Base-by-base conservation (phyloP, 2,113 vertebrate species). In the Apodemus sylvaticus region DNA sequence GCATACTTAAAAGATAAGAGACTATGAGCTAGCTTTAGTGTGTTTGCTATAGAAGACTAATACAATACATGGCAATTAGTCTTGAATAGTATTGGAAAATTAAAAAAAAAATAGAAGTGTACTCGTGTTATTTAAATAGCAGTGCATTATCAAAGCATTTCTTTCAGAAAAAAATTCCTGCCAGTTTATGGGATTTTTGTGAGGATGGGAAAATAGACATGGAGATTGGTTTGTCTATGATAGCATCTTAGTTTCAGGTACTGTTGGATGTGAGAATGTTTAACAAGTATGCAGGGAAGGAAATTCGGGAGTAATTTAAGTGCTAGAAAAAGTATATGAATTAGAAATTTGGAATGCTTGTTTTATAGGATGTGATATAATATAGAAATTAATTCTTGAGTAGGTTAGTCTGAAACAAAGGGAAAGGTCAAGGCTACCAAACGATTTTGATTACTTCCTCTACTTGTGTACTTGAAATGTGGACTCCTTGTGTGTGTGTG, bases 311-410 rank as follows among this genome's bases (percentile, higher is more conserved):
- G 12, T 76, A 78, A n/a, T 93, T 96, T 93, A n/a, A 64, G 9
- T 91, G 73, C 36, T 94, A 82, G 60, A 53, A 85, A 96, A 92
- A 95, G 76, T 58, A 45, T 81, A 76, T 92, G 60, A 94, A 74
- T 93, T 90, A 96, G 78, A 62, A 90, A 70, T 92, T 62, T 42
- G 14, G 31, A 74, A 39, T 79, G 17, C 12, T 68, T 94, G 55
- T n/a, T 94, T 96, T 86, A 90, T 51, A 92, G 68, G 24, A 70
- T 95, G 58, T 90, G 51, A 71, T 78, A 76, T 48, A 94, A 88
- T 88, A 81, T 90, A 60, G 8, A 34, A 64, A 58, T 85, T 71
- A 94, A 62, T 60, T 17, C 89, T 90, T 94, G 64, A 66, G 68
- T 92, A 51, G 26, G 42, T 85, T 93, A 78, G 53, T 96, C 45